Evolutionary conservation across 2,888 invertebrate genomes (phyloP).

Genomic region (Dicyrtoma fusca): DNA sequence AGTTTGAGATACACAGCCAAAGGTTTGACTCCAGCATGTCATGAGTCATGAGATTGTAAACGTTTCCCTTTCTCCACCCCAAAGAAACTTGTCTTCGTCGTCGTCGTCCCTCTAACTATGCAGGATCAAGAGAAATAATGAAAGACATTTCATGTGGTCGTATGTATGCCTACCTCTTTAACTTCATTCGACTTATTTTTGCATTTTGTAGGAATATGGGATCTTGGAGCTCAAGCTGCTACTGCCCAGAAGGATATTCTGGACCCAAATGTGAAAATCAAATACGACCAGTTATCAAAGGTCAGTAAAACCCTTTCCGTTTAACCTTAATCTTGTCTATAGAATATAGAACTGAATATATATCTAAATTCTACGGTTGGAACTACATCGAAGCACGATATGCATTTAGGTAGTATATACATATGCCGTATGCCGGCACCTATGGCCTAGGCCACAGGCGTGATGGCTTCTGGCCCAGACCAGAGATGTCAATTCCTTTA

Average conservation of each 20-base stretch:
- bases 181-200: conserved; percentile 2
- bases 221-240: conserved; percentile 20
- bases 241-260: conserved; percentile 36
- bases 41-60: neutral
- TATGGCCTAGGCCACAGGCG: too few relatives aligned
- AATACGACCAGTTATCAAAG: conserved; percentile 41
- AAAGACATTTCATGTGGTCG: conserved; percentile 4
- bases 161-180: neutral
- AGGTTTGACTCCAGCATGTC: neutral
- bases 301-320: conserved; percentile 24
- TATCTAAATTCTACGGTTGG: too few relatives aligned
- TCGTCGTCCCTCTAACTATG: neutral
- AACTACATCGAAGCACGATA: too few relatives aligned
- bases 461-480: too few relatives aligned
- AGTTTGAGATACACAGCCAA: too few relatives aligned
- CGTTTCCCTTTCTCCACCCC: neutral
- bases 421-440: too few relatives aligned
- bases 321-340: too few relatives aligned
- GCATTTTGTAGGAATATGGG: conserved; percentile 25
- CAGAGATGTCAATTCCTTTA: too few relatives aligned
- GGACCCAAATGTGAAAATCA: conserved; percentile 48
- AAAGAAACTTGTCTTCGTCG: neutral
- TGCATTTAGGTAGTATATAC: too few relatives aligned
- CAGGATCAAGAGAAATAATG: neutral
- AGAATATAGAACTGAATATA: too few relatives aligned